phyloP scores from a whole-genome alignment of 2,797 vertebrate species.

The Lagorchestes hirsutus region DNA sequence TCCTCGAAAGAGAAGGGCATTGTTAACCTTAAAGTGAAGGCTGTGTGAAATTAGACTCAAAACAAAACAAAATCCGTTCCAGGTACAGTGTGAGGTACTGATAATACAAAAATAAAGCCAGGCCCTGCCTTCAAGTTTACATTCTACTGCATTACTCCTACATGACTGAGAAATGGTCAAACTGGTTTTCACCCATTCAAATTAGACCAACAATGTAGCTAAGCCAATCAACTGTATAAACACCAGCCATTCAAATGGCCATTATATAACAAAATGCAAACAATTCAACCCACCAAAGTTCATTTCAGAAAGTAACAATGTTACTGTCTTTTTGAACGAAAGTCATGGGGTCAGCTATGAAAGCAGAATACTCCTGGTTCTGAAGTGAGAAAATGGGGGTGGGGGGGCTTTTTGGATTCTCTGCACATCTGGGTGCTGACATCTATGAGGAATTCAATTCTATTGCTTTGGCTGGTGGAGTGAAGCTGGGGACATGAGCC shows the following conservation, averaged over 20 bases:
- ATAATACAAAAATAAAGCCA: not conserved
- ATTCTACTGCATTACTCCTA: not conserved
- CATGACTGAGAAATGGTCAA: not conserved
- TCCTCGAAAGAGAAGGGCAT: not conserved
- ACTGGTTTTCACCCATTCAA: not conserved
- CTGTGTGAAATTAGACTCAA: not conserved
- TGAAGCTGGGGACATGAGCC: conserved; percentile 59
- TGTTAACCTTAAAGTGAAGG: not conserved
- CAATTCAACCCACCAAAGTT: not conserved
- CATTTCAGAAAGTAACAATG: not conserved
- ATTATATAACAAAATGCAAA: not conserved
- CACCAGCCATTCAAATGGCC: not conserved
- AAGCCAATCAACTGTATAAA: not conserved
- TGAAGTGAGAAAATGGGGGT: conserved; percentile 17
- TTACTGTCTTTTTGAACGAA: not conserved
- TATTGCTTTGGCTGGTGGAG: conserved; percentile 43
- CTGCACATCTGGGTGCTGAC: conserved; percentile 17
- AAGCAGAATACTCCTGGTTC: not conserved
- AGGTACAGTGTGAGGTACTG: not conserved
- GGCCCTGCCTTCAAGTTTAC: not conserved
- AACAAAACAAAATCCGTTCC: not conserved
- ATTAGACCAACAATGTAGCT: not conserved
- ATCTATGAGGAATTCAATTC: conserved; percentile 68
- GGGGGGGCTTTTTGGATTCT: not conserved
- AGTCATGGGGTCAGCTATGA: not conserved